Percentiles rank a stretch among this genome's conserved stretches.
Conservation (phyloP, 2,888 invertebrate species). For the Acrocyrtus sp. region DNA sequence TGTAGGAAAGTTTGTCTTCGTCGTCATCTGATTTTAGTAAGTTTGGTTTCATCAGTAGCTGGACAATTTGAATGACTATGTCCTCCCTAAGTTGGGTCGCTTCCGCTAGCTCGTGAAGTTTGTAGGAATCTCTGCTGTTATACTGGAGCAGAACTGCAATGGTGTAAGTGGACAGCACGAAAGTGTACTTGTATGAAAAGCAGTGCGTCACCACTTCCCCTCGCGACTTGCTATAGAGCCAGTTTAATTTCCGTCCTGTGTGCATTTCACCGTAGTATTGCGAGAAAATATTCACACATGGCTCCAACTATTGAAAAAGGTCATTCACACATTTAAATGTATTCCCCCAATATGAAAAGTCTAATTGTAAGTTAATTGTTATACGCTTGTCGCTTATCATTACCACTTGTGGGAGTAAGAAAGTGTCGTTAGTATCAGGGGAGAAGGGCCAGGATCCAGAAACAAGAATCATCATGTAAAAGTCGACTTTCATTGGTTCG, state of each 20-base stretch:
- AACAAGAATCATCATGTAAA: slow-evolving; percentile 38
- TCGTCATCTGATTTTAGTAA: slow-evolving; percentile 76
- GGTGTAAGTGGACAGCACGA: slow-evolving; percentile 97
- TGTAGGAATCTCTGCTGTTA: slow-evolving; percentile 88
- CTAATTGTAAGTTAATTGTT: background rate
- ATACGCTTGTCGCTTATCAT: background rate
- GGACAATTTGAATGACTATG: slow-evolving; percentile 83
- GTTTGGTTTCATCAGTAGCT: slow-evolving; percentile 94
- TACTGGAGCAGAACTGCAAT: slow-evolving; percentile 97
- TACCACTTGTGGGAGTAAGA: slow-evolving; percentile 43
- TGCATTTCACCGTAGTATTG: slow-evolving; percentile 49
- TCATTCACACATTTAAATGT: background rate
- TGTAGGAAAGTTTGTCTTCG: slow-evolving; percentile 78
- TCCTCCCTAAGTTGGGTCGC: slow-evolving; percentile 89
- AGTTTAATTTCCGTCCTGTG: slow-evolving; percentile 48
- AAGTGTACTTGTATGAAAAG: slow-evolving; percentile 70
- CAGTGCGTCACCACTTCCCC: slow-evolving; percentile 38
- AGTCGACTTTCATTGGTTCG: slow-evolving; percentile 36
- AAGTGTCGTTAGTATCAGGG: slow-evolving; percentile 31
- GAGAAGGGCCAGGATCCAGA: slow-evolving; percentile 52
- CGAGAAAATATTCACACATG: slow-evolving; percentile 40
- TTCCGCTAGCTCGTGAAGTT: slow-evolving; percentile 87
- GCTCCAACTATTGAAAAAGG: slow-evolving; percentile 38
- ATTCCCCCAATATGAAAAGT: too few species aligned
- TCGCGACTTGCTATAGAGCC: slow-evolving; percentile 48